Base-by-base conservation (phyloP, 2,113 vertebrate species). In the Hippocampus mohnikei region DNA sequence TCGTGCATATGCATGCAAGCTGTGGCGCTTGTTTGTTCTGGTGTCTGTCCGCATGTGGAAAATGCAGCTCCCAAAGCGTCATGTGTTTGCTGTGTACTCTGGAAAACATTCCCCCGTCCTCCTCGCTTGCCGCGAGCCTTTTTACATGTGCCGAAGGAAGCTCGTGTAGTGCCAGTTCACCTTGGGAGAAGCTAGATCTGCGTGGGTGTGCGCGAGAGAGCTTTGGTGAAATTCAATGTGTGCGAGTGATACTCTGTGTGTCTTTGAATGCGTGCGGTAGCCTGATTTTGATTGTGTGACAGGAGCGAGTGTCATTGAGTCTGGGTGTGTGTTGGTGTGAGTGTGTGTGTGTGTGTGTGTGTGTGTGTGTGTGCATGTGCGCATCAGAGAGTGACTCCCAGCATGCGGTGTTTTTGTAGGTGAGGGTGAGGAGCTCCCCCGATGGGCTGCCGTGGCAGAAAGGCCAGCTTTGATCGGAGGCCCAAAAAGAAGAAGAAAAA, bases 351-450 rank as follows among this genome's bases (percentile, higher is more conserved):
- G n/a, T 64, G 46, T n/a, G 55, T 70, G 69, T 64, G 64, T 71
- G 78, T 82, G 80, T 84, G 84, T 67, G 73, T 84, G 79, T 72
- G 29, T 69, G 73, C 81, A 69, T 76, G 66, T 87, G 81, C 46
- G 71, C 72, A 83, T 85, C 79, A 84, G 88, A 87, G 86, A 84
- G 72, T 71, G 84, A 84, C 72, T 77, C 86, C 71, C 88, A 87
- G 88, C 90, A 85, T 81, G 88, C 82, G 42, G 78, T 90, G 88
- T 91, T 91, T 86, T 91, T 91, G 85, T 90, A 91, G 90, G 86
- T 90, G 89, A 90, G 86, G 84, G 86, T 79, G 87, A 91, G 83
- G 88, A 91, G 85, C 91, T 65, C 89, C 92, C 87, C 91, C 84
- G 88, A 89, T 71, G 88, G 89, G 85, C 85, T 85, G 86, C 90